A percentile compares a stretch with the other conserved stretches of the same genome.
Evolutionary conservation across 2,888 invertebrate genomes (phyloP).

Genomic region (Diogma glabrata): DNA sequence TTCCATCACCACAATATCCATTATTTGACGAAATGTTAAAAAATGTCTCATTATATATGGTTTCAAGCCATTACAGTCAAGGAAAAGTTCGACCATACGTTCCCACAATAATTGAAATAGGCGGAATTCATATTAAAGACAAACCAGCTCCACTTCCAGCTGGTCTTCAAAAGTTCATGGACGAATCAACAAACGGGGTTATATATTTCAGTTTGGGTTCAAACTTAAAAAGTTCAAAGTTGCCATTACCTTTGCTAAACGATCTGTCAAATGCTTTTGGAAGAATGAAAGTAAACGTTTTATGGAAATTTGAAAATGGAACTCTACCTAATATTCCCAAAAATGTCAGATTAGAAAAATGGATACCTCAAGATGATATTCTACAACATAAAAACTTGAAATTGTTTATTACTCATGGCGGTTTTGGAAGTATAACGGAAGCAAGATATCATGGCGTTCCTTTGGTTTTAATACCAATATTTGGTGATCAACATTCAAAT

Average conservation of each 20-base stretch:
- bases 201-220: slow-evolving; percentile 48
- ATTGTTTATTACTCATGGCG: slow-evolving; percentile 54
- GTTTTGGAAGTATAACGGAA: slow-evolving; percentile 51
- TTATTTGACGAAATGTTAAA: slow-evolving; percentile 15
- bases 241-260: slow-evolving; percentile 39
- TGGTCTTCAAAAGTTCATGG: slow-evolving; percentile 41
- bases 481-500: slow-evolving; percentile 42
- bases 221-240: slow-evolving; percentile 41
- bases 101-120: slow-evolving; percentile 35
- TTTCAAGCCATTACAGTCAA: slow-evolving; percentile 42
- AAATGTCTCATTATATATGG: slow-evolving; percentile 37
- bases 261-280: slow-evolving; percentile 45
- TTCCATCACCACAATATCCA: neutral
- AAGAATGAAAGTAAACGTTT: slow-evolving; percentile 46
- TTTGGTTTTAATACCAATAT: neutral
- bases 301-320: slow-evolving; percentile 58
- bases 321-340: slow-evolving; percentile 41
- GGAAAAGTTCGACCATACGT: slow-evolving; percentile 39
- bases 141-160: slow-evolving; percentile 27
- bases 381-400: slow-evolving; percentile 47
- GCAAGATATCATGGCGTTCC: slow-evolving; percentile 48
- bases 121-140: slow-evolving; percentile 33
- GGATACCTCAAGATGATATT: slow-evolving; percentile 58
- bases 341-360: slow-evolving; percentile 46
- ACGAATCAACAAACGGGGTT: slow-evolving; percentile 39